Percentiles rank a stretch among this genome's conserved stretches.
Evolutionary conservation across 2,797 vertebrate genomes (phyloP).

Genomic region (Staurois parvus): DNA sequence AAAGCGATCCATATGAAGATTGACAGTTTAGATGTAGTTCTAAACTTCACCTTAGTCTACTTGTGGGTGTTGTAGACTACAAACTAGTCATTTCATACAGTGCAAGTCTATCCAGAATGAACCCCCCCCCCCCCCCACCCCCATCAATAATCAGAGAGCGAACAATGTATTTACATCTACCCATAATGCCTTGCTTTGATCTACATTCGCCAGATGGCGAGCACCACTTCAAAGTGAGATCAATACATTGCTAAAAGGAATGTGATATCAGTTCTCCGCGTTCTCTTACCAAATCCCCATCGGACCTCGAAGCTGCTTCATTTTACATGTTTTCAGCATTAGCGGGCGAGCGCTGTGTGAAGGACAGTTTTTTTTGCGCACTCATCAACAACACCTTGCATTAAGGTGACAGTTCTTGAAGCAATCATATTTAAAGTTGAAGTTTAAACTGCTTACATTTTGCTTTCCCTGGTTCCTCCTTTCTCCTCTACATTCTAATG

Average conservation of each 20-base stretch:
- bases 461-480: too few relatives aligned
- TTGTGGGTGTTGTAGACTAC: too few relatives aligned
- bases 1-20: too few relatives aligned
- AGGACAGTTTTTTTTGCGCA: background rate
- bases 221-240: background rate
- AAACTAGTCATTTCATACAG: background rate
- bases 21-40: too few relatives aligned
- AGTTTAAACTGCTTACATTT: too few relatives aligned
- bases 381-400: background rate
- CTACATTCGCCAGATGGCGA: background rate
- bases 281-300: slow-evolving; percentile 4
- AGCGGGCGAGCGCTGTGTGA: background rate
- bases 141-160: background rate
- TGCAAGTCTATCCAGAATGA: too few relatives aligned
- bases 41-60: too few relatives aligned
- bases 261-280: background rate
- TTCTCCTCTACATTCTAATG: too few relatives aligned
- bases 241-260: background rate
- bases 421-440: background rate
- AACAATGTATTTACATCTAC: background rate
- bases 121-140: too few relatives aligned
- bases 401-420: too few relatives aligned
- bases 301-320: slow-evolving; percentile 1
- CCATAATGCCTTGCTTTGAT: background rate
- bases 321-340: background rate